Evolutionary conservation across 2,113 vertebrate genomes (phyloP).

Genomic region (Vidua macroura): DNA sequence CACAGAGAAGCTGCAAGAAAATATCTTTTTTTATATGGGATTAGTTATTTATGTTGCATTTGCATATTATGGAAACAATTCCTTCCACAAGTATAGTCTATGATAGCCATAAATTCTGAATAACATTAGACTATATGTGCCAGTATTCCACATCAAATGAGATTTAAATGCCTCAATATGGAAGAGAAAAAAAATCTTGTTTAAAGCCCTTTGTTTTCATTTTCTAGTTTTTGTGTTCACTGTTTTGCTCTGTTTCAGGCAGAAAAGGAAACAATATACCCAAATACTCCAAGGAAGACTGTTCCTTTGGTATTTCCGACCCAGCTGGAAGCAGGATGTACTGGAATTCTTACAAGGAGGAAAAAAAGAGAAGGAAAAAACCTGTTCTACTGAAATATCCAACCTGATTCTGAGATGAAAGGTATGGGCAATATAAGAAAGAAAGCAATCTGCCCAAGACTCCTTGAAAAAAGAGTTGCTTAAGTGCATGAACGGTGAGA

Average conservation of each 20-base stretch:
- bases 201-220: background rate
- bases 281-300: constrained; percentile 6
- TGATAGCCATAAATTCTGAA: background rate
- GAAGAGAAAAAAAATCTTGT: background rate
- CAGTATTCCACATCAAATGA: background rate
- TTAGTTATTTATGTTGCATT: background rate
- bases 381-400: background rate
- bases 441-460: background rate
- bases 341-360: background rate
- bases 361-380: background rate
- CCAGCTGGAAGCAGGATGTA: constrained; percentile 53
- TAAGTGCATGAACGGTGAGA: background rate
- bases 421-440: background rate
- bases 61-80: background rate
- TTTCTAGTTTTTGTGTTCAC: background rate
- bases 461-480: background rate
- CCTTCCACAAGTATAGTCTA: background rate
- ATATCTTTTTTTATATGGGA: background rate
- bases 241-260: background rate
- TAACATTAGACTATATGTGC: background rate
- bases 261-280: constrained; percentile 29
- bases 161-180: background rate
- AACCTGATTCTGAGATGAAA: background rate
- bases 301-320: constrained; percentile 43
- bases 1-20: background rate